A percentile compares a stretch with the other conserved stretches of the same genome.
Conservation (phyloP, 92 coral and sea anemone genomes). For the Desmophyllum pertusum region DNA sequence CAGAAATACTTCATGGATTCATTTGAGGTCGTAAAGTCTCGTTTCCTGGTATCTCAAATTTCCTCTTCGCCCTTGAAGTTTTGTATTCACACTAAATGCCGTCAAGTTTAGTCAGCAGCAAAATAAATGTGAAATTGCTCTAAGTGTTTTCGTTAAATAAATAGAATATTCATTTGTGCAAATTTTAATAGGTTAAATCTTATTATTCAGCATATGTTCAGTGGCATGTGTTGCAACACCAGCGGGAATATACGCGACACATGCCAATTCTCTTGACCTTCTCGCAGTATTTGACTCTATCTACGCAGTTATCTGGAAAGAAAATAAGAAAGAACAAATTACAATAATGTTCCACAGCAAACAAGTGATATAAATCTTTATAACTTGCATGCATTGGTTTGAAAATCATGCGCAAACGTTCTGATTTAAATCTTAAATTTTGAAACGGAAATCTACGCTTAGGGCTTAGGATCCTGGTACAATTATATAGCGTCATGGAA, state of each 20-base stretch:
- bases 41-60: not conserved
- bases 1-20: not conserved
- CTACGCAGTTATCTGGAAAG: slow-evolving; percentile 64
- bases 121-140: not conserved
- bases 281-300: slow-evolving; percentile 65
- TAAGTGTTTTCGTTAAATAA: slow-evolving; percentile 15
- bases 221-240: slow-evolving; percentile 80
- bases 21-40: not conserved
- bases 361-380: not conserved
- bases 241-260: slow-evolving; percentile 63
- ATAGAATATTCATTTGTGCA: slow-evolving; percentile 21
- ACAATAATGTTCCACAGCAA: not conserved
- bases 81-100: not conserved
- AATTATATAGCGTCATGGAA: too few relatives aligned
- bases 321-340: not conserved
- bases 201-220: not conserved
- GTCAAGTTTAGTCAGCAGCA: too few relatives aligned
- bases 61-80: not conserved
- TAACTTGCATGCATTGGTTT: not conserved
- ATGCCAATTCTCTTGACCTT: slow-evolving; percentile 62
- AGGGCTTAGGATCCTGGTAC: too few relatives aligned
- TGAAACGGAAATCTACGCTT: too few relatives aligned
- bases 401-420: too few relatives aligned
- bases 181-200: slow-evolving; percentile 9
- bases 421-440: too few relatives aligned